Evolutionary conservation across 2,797 vertebrate genomes (phyloP).

Genomic region (Calcarius lapponicus): DNA sequence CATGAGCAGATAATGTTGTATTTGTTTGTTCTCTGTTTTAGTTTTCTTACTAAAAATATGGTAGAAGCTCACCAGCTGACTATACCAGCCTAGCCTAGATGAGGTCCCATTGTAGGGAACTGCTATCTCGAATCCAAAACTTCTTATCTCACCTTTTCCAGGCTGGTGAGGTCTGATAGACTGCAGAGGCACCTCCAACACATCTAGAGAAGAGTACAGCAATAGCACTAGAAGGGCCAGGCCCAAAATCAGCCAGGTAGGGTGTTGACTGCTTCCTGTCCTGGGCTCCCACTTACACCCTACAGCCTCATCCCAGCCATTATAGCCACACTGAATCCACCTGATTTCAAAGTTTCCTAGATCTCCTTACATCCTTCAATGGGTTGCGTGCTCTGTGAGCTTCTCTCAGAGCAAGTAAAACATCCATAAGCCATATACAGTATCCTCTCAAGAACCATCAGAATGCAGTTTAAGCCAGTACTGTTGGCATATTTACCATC

Average conservation of each 20-base stretch:
- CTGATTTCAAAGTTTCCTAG: not conserved
- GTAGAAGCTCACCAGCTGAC: not conserved
- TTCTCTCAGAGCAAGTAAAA: not conserved
- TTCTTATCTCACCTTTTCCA: not conserved
- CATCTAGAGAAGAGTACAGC: not conserved
- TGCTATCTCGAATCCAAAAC: not conserved
- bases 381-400: not conserved
- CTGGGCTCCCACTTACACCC: not conserved
- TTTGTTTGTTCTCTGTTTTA: not conserved
- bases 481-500: not conserved
- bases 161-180: not conserved
- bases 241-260: accelerated
- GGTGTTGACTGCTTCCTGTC: not conserved
- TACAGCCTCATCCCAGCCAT: not conserved
- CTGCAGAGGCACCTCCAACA: not conserved
- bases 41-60: not conserved
- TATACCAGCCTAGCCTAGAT: not conserved
- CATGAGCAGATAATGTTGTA: not conserved
- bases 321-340: not conserved
- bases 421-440: not conserved
- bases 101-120: not conserved
- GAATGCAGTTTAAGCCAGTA: not conserved
- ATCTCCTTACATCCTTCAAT: not conserved
- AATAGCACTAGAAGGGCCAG: not conserved
- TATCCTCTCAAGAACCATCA: not conserved